Evolutionary conservation across 1,140 invertebrate genomes (phyloP), one percentile per base, ranked within the genome.

Genomic region (Atta cephalotes): DNA sequence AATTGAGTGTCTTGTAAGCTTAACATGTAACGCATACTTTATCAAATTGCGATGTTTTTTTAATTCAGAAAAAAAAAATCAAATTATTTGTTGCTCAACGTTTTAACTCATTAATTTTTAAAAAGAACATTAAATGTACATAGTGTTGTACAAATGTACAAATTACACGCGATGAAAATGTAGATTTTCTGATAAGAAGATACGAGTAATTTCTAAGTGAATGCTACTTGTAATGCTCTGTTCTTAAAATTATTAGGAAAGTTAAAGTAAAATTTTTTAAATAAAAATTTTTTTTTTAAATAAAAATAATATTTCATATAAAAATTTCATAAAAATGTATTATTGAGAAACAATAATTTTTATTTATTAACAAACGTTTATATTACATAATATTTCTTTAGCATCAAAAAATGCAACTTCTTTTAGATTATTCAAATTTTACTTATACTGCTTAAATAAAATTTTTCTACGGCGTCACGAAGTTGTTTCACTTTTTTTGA

Each of bases 1-100:
- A 58, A 84, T 74, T 39, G 39, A 10, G 9, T 16, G 45, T 72
- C 25, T 51, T 25, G 35, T 62, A 49, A 62, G 7, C 31, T 31
- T 60, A 39, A 9, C 18, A 31, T 81, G 53, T 72, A 72, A 53
- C 12, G 12, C 16, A 71, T 35, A 39, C 80, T 74, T 72, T 82
- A 16, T 0, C 35, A 62, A 45, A 58, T 18, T 71, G 28, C 53
- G 53, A 74, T 72, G 56, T 72, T 49, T 71, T 16, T 3, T 82
- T 21, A 45, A 45, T 66, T 49, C 72, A 49, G 39, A 49, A 60
- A 21, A 21, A 21, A 21, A 21, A 21, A 21, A 21, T 21, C 35
- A 18, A 10, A 56, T 49, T 14, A 2, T 25, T 0, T 31, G 25
- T 1, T n/a, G 45, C 35, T 71, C 12, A 31, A 74, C 14, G 0